These are phyloP conservation scores for Colletes gigas DNA, from an alignment of 1,140 invertebrate species.

Conservation along the genomic window DNA sequence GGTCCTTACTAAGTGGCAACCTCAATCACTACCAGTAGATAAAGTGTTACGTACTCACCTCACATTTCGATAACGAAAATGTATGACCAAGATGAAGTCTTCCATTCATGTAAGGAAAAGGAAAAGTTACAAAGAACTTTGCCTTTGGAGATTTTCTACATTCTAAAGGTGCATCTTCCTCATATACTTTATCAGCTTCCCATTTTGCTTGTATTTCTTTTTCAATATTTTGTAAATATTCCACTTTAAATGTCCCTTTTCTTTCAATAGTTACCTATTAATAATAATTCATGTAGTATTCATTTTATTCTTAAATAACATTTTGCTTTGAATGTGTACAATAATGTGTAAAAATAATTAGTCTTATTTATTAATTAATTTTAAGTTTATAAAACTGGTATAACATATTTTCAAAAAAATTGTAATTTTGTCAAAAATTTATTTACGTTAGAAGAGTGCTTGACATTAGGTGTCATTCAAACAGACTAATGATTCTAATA, in stretches of 20 bases:
- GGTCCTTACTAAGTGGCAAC: no score
- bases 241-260: conserved; percentile 96
- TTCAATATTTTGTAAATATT: conserved; percentile 94
- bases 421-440: not conserved
- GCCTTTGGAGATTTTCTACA: conserved; percentile 83
- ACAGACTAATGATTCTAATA: not conserved
- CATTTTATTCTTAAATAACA: not conserved
- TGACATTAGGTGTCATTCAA: not conserved
- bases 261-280: conserved; percentile 83
- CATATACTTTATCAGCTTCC: conserved; percentile 89
- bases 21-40: no score
- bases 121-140: conserved; percentile 97
- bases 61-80: conserved; percentile 98
- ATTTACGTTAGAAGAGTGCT: not conserved
- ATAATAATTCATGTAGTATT: conserved; percentile 17
- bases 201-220: conserved; percentile 91
- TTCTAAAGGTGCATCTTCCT: conserved; percentile 88
- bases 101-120: conserved; percentile 99
- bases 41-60: conserved; percentile 85
- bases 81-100: conserved; percentile 98
- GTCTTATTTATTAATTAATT: not conserved
- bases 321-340: not conserved
- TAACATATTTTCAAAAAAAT: not conserved
- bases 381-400: no score
- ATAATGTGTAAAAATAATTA: conserved; percentile 11